Conservation (phyloP, 2,113 vertebrate species). For the Bostrychus sinensis region DNA sequence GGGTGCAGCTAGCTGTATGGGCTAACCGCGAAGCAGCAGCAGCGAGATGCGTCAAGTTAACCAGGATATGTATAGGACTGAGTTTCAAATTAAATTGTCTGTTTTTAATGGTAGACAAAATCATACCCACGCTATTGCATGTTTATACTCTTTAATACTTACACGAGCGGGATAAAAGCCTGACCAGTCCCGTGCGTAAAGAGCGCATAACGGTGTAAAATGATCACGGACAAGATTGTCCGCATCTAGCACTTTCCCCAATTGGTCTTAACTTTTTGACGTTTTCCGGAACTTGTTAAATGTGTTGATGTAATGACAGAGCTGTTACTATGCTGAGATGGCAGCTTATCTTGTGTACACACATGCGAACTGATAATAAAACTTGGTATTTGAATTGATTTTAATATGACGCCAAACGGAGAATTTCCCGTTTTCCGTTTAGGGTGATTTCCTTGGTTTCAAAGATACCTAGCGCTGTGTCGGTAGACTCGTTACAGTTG, state of each 20-base stretch:
- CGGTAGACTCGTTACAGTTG: slow-evolving; percentile 32
- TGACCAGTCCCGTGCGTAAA: not conserved
- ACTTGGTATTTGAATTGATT: slow-evolving; percentile 18
- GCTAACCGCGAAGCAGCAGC: slow-evolving; percentile 26
- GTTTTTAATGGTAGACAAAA: not conserved
- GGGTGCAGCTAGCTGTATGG: slow-evolving; percentile 40
- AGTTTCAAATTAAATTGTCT: slow-evolving; percentile 42
- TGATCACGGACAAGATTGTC: no score
- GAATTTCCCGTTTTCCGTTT: not conserved
- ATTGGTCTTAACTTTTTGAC: slow-evolving; percentile 45
- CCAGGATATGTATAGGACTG: fast-evolving
- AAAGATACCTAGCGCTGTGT: slow-evolving; percentile 13
- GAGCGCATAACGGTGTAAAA: not conserved
- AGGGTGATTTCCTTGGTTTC: not conserved
- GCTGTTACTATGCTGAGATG: slow-evolving; percentile 42
- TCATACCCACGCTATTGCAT: not conserved
- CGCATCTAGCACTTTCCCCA: no score
- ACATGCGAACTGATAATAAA: slow-evolving; percentile 20
- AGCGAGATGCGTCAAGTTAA: slow-evolving; percentile 13
- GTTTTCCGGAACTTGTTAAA: not conserved
- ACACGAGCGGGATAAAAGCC: not conserved
- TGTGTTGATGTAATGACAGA: not conserved
- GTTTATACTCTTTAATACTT: not conserved
- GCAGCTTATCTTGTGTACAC: slow-evolving; percentile 55
- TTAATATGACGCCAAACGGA: not conserved